Conservation (phyloP, 1,140 invertebrate species). For the Microplitis mediator region DNA sequence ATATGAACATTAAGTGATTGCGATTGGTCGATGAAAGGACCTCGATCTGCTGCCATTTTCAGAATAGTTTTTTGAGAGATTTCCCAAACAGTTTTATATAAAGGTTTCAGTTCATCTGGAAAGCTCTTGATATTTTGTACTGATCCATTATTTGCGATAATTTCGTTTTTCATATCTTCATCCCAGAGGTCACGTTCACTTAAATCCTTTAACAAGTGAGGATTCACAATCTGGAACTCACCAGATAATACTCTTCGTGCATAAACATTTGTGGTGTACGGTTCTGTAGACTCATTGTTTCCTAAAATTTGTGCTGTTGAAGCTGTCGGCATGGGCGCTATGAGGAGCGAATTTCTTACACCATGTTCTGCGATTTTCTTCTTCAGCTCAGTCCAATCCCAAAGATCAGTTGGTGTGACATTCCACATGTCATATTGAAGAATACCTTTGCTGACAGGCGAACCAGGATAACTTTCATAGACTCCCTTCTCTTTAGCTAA, state of each 20-base stretch:
- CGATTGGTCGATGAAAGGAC: constrained; percentile 76
- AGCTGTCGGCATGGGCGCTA: constrained; percentile 99
- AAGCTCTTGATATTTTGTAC: constrained; percentile 89
- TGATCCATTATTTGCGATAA: constrained; percentile 92
- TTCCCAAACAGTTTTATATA: constrained; percentile 82
- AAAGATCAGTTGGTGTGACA: constrained; percentile 84
- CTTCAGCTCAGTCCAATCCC: constrained; percentile 89
- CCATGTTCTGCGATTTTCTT: constrained; percentile 89
- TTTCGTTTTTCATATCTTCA: constrained; percentile 94
- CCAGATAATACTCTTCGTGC: constrained; percentile 91
- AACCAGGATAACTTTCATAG: constrained; percentile 91
- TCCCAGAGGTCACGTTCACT: constrained; percentile 91
- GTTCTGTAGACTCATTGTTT: constrained; percentile 98
- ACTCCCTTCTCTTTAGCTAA: constrained; percentile 84
- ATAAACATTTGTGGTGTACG: constrained; percentile 98
- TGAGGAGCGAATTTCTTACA: constrained; percentile 89
- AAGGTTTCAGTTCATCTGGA: constrained; percentile 69
- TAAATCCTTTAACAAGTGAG: constrained; percentile 92
- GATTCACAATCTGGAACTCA: constrained; percentile 91
- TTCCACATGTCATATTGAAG: constrained; percentile 99
- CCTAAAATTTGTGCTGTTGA: constrained; percentile 99
- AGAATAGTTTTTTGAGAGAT: constrained; percentile 72
- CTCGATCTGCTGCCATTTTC: constrained; percentile 77
- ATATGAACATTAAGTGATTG: constrained; percentile 77
- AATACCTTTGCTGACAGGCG: constrained; percentile 93